Base-by-base conservation (phyloP, 2,113 vertebrate species). In the Podarcis muralis region DNA sequence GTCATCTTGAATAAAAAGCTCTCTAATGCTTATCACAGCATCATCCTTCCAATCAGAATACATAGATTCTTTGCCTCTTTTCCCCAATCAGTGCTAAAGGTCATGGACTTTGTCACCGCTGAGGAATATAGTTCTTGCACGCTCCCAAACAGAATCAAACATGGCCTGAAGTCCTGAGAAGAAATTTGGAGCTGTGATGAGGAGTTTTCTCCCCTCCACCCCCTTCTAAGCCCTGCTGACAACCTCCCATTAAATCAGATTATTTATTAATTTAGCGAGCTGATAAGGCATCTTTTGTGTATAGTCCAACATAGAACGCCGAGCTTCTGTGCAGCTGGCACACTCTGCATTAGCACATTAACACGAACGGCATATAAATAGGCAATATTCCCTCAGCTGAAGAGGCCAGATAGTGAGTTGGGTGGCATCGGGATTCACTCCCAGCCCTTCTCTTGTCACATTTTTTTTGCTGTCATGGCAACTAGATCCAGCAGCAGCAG, bases 401-500 rank as follows among this genome's bases (percentile, higher is more conserved):
- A 48, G 62, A 76, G 72, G 9, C 25, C 43, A 59, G 74, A 68
- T 77, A 75, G 35, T 18, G 57, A 76, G 53, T 69, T 40, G 30
- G n/a, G 40, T 53, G 40, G 22, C 32, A 68, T 48, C 72, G 30
- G 40, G 69, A 84, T 48, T 84, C 71, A 53, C 87, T 77, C 30
- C 40, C 30, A 66, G 37, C 22, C 72, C 81, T 88, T 40, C 30
- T 48, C 81, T 53, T 35, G 59, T 57, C 30, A 83, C n/a, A 57
- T 27, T 25, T 53, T 53, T 62, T 62, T 35, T 40, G 72, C 81
- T 88, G 87, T 84, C 87, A 84, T 88, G 87, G 87, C n/a, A 88
- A 84, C 81, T 57, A 78, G 32, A 88, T 69, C 74, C 43, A 69
- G 72, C 62, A 88, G 81, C 43, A 69, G 72, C 82, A 77, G 82